These are phyloP conservation scores for Kudoa iwatai DNA, from an alignment of 30 jellyfish, hydroid and myxozoan genomes.

Conservation along the genomic window DNA sequence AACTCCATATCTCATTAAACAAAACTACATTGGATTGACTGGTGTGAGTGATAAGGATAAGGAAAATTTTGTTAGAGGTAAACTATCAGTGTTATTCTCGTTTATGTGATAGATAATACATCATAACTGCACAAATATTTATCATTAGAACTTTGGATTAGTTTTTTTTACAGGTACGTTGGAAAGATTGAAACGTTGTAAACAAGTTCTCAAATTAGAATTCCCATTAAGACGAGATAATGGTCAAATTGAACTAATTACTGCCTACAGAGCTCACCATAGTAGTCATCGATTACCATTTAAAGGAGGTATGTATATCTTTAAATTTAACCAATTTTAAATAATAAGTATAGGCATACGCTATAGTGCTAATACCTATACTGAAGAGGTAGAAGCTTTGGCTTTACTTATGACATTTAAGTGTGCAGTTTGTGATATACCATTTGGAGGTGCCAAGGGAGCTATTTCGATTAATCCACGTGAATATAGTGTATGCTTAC, in stretches of 20 bases:
- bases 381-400: slow-evolving; percentile 76
- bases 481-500: slow-evolving; percentile 26
- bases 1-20: no score
- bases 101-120: no score
- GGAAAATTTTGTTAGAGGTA: no score
- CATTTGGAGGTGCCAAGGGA: slow-evolving; percentile 97
- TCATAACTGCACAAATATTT: no score
- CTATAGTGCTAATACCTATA: slow-evolving; percentile 19
- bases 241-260: slow-evolving; percentile 24
- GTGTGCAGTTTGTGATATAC: slow-evolving; percentile 89
- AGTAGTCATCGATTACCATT: slow-evolving; percentile 58
- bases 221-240: slow-evolving; percentile 38
- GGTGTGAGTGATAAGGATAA: no score
- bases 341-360: slow-evolving; percentile 23
- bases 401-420: slow-evolving; percentile 88
- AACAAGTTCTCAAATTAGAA: slow-evolving; percentile 28
- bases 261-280: slow-evolving; percentile 73
- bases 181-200: slow-evolving; percentile 63
- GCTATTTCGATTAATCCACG: slow-evolving; percentile 30
- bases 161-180: slow-evolving; percentile 15
- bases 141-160: no score
- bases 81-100: no score
- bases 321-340: neutral
- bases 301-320: slow-evolving; percentile 35
- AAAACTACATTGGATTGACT: no score